Evolutionary conservation across 2,888 invertebrate species (phyloP).

Genomic region (Synergus laeviventris): DNA sequence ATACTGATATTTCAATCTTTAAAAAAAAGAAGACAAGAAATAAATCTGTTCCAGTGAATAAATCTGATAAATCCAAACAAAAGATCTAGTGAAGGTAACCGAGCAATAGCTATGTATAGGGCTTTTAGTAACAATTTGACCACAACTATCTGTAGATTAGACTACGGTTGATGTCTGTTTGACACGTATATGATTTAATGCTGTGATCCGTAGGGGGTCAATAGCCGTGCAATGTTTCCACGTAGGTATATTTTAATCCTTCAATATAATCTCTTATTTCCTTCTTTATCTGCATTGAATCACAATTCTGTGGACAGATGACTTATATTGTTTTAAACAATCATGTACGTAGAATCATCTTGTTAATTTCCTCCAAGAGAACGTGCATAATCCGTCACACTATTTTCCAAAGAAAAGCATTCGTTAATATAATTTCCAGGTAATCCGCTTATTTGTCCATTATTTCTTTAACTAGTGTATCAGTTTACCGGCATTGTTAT

Average conservation of each 20-base stretch:
- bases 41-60: background rate
- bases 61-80: background rate
- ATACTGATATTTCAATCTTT: background rate
- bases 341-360: no score
- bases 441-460: background rate
- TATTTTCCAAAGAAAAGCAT: background rate
- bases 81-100: background rate
- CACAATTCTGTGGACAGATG: background rate
- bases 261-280: background rate
- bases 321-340: background rate
- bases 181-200: slow-evolving; percentile 2
- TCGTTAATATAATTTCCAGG: background rate
- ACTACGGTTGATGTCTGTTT: background rate
- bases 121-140: background rate
- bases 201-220: slow-evolving; percentile 4
- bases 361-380: background rate
- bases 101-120: background rate
- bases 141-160: background rate
- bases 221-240: slow-evolving; percentile 24
- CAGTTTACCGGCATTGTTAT: no score
- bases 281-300: slow-evolving; percentile 10
- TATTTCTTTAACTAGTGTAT: no score
- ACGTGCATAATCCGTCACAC: background rate
- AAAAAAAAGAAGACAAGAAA: background rate
- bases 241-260: slow-evolving; percentile 11